Conservation (phyloP, 2,113 vertebrate genomes). For the Etheostoma spectabile region DNA sequence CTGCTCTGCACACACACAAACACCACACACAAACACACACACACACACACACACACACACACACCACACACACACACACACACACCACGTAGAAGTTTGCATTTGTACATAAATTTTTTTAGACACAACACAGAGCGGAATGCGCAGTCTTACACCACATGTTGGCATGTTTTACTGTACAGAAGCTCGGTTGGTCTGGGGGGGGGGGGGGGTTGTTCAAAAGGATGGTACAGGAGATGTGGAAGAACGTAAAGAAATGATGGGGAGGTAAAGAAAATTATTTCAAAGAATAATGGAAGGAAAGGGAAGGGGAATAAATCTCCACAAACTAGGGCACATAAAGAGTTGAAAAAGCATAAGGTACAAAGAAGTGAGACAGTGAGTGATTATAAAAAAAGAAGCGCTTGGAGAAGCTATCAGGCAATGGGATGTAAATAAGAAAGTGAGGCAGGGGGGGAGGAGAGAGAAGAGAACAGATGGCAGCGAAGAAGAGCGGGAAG, state of each 20-base stretch:
- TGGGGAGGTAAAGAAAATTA: not conserved
- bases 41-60: slow-evolving; percentile 33
- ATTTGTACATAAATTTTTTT: slow-evolving; percentile 42
- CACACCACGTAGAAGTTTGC: slow-evolving; percentile 30
- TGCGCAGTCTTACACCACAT: not conserved
- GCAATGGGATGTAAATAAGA: slow-evolving; percentile 43
- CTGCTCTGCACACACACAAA: slow-evolving; percentile 28
- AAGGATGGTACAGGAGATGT: not conserved
- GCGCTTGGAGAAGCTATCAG: slow-evolving; percentile 23
- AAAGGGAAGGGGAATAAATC: not conserved
- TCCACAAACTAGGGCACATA: not conserved
- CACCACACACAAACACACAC: slow-evolving; percentile 33
- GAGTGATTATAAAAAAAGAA: slow-evolving; percentile 20
- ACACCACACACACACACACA: not conserved
- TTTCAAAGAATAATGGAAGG: not conserved
- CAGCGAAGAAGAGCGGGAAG: slow-evolving; percentile 21
- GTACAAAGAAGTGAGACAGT: slow-evolving; percentile 13
- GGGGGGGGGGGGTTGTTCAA: not conserved
- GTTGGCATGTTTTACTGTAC: not conserved
- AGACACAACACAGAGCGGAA: not conserved
- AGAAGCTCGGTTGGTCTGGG: too few species aligned
- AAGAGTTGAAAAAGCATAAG: not conserved
- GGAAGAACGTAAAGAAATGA: not conserved
- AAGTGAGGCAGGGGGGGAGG: slow-evolving; percentile 35
- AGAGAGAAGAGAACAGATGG: slow-evolving; percentile 62